phyloP scores from a whole-genome alignment of 2,797 vertebrate species.

The Clarias pachynema region DNA sequence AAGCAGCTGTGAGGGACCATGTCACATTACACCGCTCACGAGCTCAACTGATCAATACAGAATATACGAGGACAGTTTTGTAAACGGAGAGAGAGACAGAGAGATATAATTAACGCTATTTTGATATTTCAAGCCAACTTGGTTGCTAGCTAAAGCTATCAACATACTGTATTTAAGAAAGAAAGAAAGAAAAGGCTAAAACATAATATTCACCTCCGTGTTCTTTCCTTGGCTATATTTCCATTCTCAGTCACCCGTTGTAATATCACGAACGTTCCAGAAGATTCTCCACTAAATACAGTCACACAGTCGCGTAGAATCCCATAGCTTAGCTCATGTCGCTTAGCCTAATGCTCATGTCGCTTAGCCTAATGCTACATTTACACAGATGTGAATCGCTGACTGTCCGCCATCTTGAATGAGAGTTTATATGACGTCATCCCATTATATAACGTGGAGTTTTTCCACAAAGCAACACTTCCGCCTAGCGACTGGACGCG shows the following conservation, averaged over 20 bases:
- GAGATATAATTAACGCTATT: neutral
- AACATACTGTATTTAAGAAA: neutral
- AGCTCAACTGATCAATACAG: neutral
- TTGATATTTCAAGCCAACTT: neutral
- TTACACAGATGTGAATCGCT: conserved; percentile 12
- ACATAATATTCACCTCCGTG: neutral
- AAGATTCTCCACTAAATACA: neutral
- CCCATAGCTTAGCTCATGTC: neutral
- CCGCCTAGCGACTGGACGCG: neutral
- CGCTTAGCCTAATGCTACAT: conserved; percentile 18
- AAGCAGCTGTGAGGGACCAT: neutral
- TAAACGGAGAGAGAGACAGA: neutral
- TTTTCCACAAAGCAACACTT: neutral
- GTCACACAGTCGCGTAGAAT: no score
- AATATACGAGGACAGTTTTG: neutral
- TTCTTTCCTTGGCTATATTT: conserved; percentile 14
- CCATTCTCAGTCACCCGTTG: neutral
- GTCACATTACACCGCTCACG: neutral
- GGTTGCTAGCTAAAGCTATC: neutral
- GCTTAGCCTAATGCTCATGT: conserved; percentile 13
- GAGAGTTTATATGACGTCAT: conserved; percentile 14
- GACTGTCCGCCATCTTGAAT: conserved; percentile 42
- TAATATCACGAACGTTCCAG: neutral
- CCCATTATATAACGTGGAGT: neutral
- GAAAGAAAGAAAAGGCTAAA: neutral